phyloP scores from a whole-genome alignment of 1,140 invertebrate species.

The Drosophila aff. region DNA sequence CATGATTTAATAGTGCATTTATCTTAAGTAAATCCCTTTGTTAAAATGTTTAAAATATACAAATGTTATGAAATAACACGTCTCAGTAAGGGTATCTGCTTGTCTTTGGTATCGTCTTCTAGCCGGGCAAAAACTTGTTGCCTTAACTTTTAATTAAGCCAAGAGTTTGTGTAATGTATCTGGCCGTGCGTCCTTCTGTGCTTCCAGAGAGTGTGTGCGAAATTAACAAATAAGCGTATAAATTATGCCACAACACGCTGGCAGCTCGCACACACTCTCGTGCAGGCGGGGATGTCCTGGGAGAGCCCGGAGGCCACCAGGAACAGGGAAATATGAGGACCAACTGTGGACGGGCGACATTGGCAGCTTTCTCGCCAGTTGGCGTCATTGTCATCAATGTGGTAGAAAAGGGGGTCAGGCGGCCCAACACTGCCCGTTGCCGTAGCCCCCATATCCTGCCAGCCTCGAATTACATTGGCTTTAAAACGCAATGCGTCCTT shows the following conservation, averaged over 20 bases:
- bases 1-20: neutral
- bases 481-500: conserved; percentile 56
- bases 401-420: conserved; percentile 4
- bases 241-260: conserved; percentile 71
- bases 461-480: conserved; percentile 72
- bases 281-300: conserved; percentile 14
- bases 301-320: conserved; percentile 19
- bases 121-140: conserved; percentile 49
- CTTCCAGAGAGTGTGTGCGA: conserved; percentile 53
- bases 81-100: conserved; percentile 40
- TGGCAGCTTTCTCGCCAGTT: conserved; percentile 46
- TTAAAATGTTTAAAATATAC: neutral
- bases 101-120: neutral
- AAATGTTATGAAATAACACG: neutral
- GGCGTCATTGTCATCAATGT: conserved; percentile 69
- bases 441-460: conserved; percentile 37
- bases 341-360: conserved; percentile 51
- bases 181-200: conserved; percentile 19
- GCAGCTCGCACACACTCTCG: conserved; percentile 32
- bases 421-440: neutral
- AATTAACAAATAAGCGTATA: conserved; percentile 82
- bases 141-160: conserved; percentile 78
- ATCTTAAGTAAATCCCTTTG: neutral
- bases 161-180: conserved; percentile 65
- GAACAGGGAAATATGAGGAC: conserved; percentile 68